Evolutionary conservation across 2,797 vertebrate species (phyloP).

Genomic region (Mus spretus): DNA sequence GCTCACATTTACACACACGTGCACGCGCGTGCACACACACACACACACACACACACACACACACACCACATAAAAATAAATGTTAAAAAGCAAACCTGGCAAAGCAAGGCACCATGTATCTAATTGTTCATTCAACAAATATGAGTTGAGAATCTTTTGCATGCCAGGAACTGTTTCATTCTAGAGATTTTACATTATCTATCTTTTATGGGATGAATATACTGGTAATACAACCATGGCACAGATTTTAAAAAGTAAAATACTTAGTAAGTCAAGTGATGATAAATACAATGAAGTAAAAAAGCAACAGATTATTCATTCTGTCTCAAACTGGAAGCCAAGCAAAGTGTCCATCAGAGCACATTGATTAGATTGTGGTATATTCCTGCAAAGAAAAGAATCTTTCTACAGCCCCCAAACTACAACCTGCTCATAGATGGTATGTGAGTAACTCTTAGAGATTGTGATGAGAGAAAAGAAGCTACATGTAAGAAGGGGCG

Average conservation of each 20-base stretch:
- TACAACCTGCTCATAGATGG: background rate
- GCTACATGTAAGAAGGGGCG: background rate
- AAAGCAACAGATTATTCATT: constrained; percentile 48
- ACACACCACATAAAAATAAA: background rate
- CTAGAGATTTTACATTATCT: background rate
- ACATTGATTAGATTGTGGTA: background rate
- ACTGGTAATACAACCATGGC: background rate
- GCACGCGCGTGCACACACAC: background rate
- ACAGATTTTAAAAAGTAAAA: constrained; percentile 47
- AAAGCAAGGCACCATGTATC: background rate
- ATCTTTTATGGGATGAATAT: background rate
- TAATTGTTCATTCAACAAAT: background rate
- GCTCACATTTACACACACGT: background rate
- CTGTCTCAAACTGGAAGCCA: constrained; percentile 8
- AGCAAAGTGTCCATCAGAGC: constrained; percentile 40
- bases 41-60: background rate
- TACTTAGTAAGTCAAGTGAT: constrained; percentile 11
- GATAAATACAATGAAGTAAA: constrained; percentile 44
- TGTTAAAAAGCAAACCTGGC: background rate
- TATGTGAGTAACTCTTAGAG: background rate
- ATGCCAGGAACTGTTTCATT: background rate
- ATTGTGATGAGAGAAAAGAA: background rate
- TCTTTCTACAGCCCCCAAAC: background rate
- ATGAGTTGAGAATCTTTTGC: background rate
- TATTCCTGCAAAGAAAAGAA: background rate